Conservation (phyloP, 2,797 vertebrate genomes). For the Tauraco hartlaubi region DNA sequence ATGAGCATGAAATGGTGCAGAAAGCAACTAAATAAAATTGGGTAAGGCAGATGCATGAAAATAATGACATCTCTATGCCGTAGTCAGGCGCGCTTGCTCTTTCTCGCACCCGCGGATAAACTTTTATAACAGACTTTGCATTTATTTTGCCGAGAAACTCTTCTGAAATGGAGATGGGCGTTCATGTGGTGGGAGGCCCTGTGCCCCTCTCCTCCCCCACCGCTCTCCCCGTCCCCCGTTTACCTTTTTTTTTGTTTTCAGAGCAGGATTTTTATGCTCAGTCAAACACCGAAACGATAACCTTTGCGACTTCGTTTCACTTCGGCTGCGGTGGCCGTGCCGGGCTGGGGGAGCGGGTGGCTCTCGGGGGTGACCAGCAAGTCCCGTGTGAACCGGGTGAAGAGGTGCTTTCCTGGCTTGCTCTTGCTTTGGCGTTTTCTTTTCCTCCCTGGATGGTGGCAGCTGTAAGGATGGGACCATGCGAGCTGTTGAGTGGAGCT, state of each 20-base stretch:
- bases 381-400: fast-evolving
- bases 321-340: fast-evolving
- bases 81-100: not conserved
- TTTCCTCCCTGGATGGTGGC: not conserved
- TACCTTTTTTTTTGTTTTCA: not conserved
- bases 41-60: constrained; percentile 64
- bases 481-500: not conserved
- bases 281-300: not conserved
- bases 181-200: not conserved
- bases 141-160: constrained; percentile 14
- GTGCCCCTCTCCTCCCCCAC: too few species aligned
- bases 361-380: not conserved
- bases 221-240: fast-evolving
- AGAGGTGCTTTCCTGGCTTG: not conserved
- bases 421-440: not conserved
- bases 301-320: constrained; percentile 15
- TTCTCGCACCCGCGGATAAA: constrained; percentile 9
- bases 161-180: not conserved
- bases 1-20: constrained; percentile 80
- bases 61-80: constrained; percentile 40
- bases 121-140: constrained; percentile 35
- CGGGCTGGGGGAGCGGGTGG: not conserved
- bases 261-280: not conserved
- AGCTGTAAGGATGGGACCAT: fast-evolving
- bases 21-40: constrained; percentile 74